phyloP scores from a whole-genome alignment of 2,888 invertebrate genomes.

The Trachelus tabidus region DNA sequence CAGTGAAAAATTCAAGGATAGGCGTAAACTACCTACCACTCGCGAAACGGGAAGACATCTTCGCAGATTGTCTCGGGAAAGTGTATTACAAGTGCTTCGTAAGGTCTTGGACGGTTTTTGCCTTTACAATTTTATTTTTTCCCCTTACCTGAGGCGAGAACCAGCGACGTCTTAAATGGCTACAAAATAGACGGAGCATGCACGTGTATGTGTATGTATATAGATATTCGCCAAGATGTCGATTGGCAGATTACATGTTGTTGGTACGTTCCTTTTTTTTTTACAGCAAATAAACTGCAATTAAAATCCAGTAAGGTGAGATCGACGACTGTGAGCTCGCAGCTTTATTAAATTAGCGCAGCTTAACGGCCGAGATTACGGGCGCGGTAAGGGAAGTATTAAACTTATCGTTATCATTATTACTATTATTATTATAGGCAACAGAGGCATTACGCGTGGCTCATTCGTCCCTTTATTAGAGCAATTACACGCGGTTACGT shows the following conservation, averaged over 20 bases:
- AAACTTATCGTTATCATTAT: conserved; percentile 6
- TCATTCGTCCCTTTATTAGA: neutral
- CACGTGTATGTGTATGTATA: too few relatives aligned
- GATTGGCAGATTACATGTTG: neutral
- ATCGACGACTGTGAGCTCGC: conserved; percentile 1
- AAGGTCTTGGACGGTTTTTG: neutral
- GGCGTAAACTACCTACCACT: neutral
- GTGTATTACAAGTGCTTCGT: neutral
- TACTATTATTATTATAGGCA: neutral
- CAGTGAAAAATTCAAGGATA: neutral
- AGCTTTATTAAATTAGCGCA: conserved; percentile 29
- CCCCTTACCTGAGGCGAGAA: neutral
- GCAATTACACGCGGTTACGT: neutral
- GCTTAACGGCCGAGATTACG: conserved; percentile 21
- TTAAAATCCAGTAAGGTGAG: conserved; percentile 24
- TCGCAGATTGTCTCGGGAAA: neutral
- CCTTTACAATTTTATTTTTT: neutral
- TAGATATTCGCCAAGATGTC: neutral
- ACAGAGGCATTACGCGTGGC: neutral
- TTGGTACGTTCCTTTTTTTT: conserved; percentile 13
- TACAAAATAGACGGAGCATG: neutral
- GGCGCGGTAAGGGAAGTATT: conserved; percentile 4
- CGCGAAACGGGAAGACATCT: neutral
- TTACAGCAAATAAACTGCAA: conserved; percentile 24
- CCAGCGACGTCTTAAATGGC: neutral